Conservation (phyloP, 2,797 vertebrate genomes). For the Microchirus variegatus region DNA sequence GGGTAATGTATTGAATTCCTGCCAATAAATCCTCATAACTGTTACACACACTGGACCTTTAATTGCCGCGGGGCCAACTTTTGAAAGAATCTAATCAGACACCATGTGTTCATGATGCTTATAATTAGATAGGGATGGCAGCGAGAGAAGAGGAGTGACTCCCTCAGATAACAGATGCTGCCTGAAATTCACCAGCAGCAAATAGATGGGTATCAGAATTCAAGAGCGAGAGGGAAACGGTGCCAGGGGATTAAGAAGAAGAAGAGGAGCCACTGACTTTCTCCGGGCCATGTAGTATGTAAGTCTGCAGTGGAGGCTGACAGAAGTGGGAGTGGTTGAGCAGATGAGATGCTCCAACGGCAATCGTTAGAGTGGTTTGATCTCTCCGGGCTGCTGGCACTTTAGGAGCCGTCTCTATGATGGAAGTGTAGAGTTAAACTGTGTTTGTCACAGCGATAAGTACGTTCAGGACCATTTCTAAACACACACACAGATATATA, state of each 20-base stretch:
- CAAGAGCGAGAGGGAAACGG: constrained; percentile 25
- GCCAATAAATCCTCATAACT: too few relatives aligned
- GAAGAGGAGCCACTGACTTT: constrained; percentile 36
- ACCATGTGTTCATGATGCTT: constrained; percentile 36
- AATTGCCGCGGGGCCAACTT: constrained; percentile 35
- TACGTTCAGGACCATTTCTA: neutral
- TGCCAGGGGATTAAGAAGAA: constrained; percentile 35
- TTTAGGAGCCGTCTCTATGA: constrained; percentile 18
- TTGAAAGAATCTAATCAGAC: constrained; percentile 54
- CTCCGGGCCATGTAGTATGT: constrained; percentile 18
- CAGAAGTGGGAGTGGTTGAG: constrained; percentile 35
- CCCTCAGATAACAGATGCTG: constrained; percentile 57
- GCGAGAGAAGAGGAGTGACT: constrained; percentile 6
- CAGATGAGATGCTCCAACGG: constrained; percentile 32
- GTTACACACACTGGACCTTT: too few relatives aligned
- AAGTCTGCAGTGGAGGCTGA: constrained; percentile 33
- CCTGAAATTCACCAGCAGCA: constrained; percentile 40
- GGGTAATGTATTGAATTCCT: too few relatives aligned
- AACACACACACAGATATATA: neutral
- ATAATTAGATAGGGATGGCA: constrained; percentile 56
- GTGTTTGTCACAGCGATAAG: neutral
- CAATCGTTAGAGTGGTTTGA: constrained; percentile 39
- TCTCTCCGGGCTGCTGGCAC: constrained; percentile 28
- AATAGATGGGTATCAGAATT: constrained; percentile 43
- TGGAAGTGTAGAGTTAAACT: constrained; percentile 8